Evolutionary conservation across 2,888 invertebrate species (phyloP), one percentile per base, ranked within the genome.

Genomic region (Eudasyphora cyanicolor): DNA sequence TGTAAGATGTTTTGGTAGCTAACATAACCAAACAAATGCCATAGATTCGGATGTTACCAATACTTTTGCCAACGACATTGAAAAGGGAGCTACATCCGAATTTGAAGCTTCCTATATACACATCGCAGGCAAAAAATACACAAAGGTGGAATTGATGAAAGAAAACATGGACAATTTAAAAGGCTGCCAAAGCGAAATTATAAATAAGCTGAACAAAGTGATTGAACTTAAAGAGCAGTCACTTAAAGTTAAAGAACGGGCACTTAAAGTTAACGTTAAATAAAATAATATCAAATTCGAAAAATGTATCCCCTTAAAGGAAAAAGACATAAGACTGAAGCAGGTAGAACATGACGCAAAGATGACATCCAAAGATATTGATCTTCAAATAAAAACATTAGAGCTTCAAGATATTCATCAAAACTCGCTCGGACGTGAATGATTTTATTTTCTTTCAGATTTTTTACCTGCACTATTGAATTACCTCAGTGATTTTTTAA

Each of bases 131-230:
- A 49, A 64, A 67, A 24, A 54, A 62, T 35, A 24, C 19, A 38
- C 32, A 73, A 79, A 49, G 7, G 2, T 73, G 42, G 74, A 73
- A 10, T 57, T 73, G 10, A 51, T 67, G 0, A 27, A 45, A 29
- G 38, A 79, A 54, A 78, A 78, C 62, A 51, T 78, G 32, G 38
- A 10, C 12, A 71, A 78, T 24, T 51, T 35, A 7, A 71, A 73
- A 79, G 62, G 38, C 51, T 73, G 78, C 73, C 73, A 79, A 54
- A 73, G 51, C 62, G 51, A 71, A 24, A 71, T 64, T 78, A 62
- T 35, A 19, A 45, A 35, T 60, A 62, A 78, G 51, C 38, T 73
- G 12, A 29, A 38, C 2, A 77, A 77, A 49, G n/a, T n/a, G n/a
- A n/a, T n/a, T n/a, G n/a, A n/a, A n/a, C n/a, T n/a, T n/a, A n/a